A percentile compares a stretch with the other conserved stretches of the same genome.
Conservation (phyloP, 1,140 invertebrate species). For the Whitmania pigra region DNA sequence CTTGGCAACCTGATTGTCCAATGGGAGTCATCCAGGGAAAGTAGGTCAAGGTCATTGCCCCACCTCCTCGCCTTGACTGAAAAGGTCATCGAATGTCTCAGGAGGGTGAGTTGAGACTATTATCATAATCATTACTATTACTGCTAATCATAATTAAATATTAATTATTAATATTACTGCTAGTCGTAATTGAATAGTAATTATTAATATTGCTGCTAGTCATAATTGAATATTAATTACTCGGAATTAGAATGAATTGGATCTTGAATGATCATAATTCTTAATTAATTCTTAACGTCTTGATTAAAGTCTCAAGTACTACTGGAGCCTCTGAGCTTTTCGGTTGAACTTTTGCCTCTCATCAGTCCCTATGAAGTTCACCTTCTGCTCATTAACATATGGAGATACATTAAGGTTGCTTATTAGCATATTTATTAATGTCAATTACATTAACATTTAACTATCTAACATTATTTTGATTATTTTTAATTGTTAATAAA, state of each 20-base stretch:
- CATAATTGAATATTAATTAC: neutral
- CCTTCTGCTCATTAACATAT: slow-evolving; percentile 1
- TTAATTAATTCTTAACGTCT: too few relatives aligned
- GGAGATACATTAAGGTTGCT: slow-evolving; percentile 5
- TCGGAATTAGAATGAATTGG: neutral
- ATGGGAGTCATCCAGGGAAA: neutral
- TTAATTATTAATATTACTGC: neutral
- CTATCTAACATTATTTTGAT: too few relatives aligned
- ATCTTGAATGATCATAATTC: too few relatives aligned
- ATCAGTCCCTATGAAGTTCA: neutral
- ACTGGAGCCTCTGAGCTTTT: neutral
- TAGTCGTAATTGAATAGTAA: too few relatives aligned
- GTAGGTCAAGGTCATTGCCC: neutral
- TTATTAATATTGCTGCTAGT: neutral
- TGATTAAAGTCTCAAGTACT: neutral
- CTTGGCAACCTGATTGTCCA: neutral
- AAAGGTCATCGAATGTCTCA: neutral
- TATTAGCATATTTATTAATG: too few relatives aligned
- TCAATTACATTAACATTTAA: too few relatives aligned
- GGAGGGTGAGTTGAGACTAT: neutral
- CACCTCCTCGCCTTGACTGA: neutral
- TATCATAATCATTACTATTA: neutral
- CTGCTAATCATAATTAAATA: neutral
- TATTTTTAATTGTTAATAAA: too few relatives aligned
- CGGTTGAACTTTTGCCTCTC: neutral